These are phyloP conservation scores for Brachionichthys hirsutus DNA, from an alignment of 2,113 vertebrate species.

Conservation along the genomic window DNA sequence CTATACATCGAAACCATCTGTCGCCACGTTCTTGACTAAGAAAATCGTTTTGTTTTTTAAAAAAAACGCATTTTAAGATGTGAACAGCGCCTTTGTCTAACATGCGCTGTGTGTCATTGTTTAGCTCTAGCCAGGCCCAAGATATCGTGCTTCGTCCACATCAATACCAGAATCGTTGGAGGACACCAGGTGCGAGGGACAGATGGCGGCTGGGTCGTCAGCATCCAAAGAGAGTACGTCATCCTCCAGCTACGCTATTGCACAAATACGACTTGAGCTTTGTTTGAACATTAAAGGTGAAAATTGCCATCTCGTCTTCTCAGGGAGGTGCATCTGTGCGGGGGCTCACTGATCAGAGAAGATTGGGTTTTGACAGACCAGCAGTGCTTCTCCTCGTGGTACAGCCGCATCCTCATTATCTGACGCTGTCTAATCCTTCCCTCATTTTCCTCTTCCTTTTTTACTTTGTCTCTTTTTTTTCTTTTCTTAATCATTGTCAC, in stretches of 20 bases:
- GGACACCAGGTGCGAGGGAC: constrained; percentile 86
- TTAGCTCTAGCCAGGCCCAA: constrained; percentile 42
- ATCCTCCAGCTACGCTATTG: constrained; percentile 5
- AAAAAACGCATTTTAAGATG: constrained; percentile 25
- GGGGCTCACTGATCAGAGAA: constrained; percentile 91
- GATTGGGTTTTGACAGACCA: constrained; percentile 94
- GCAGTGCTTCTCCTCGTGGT: constrained; percentile 96
- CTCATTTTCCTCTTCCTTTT: neutral
- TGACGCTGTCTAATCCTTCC: neutral
- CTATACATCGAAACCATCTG: constrained; percentile 25
- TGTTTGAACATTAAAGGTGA: neutral
- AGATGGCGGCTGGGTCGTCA: constrained; percentile 93
- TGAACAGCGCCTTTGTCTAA: constrained; percentile 18
- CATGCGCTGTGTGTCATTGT: constrained; percentile 12
- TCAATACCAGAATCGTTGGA: constrained; percentile 86
- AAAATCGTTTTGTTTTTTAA: constrained; percentile 47
- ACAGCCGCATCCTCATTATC: neutral
- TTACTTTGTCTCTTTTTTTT: neutral
- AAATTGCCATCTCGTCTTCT: constrained; percentile 18
- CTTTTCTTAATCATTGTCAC: neutral
- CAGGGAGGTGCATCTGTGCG: constrained; percentile 91
- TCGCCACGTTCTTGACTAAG: constrained; percentile 35
- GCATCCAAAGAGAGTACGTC: constrained; percentile 90
- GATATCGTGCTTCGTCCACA: constrained; percentile 75
- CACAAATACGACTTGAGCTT: neutral